phyloP scores from a whole-genome alignment of 2,888 invertebrate species.

The Geophilus truncorum region DNA sequence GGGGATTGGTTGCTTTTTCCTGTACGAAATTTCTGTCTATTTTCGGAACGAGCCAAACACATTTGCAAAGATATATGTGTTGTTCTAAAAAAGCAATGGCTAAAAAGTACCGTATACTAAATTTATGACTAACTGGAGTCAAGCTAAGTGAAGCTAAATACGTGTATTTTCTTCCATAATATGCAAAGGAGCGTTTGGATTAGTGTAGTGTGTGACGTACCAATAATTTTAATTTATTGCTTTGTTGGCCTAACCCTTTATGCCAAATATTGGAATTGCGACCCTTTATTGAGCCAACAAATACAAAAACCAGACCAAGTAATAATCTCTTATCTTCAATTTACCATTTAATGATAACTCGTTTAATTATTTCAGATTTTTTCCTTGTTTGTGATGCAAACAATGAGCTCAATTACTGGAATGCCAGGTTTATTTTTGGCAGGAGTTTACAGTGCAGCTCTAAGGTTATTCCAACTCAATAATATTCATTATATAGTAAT shows the following conservation, averaged over 20 bases:
- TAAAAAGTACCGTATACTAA: no score
- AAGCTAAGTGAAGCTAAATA: no score
- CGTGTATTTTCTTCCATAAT: no score
- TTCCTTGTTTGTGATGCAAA: slow-evolving; percentile 82
- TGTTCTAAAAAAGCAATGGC: neutral
- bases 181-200: neutral
- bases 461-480: slow-evolving; percentile 69
- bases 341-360: no score
- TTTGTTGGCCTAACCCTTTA: no score
- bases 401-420: slow-evolving; percentile 68
- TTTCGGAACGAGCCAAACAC: neutral
- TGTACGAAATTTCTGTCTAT: no score
- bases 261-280: no score
- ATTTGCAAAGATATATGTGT: slow-evolving; percentile 12
- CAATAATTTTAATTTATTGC: no score
- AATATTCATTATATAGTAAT: no score
- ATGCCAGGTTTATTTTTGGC: slow-evolving; percentile 90
- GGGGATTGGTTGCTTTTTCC: neutral
- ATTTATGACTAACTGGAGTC: no score
- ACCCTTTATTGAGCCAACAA: no score
- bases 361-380: slow-evolving; percentile 64
- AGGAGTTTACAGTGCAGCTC: slow-evolving; percentile 90
- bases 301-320: neutral
- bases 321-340: no score
- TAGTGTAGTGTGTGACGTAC: neutral